Evolutionary conservation across 2,888 invertebrate species (phyloP), one percentile per base, ranked within the genome.

Genomic region (Philhelius pedissequus): DNA sequence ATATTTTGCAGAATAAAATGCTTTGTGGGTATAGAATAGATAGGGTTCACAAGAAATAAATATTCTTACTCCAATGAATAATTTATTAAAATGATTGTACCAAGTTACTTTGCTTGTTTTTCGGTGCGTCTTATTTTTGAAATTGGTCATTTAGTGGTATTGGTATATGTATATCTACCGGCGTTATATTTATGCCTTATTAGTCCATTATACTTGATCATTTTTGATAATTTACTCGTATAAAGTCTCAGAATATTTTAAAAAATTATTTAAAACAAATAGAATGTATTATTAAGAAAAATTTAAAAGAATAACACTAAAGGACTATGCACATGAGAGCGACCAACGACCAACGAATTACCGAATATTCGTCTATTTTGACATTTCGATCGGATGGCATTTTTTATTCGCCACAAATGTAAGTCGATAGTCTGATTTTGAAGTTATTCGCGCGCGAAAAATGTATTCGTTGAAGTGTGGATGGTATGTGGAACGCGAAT

Each of bases 1-100:
- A 62, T 80, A 62, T 60, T 48, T 58, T 70, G 48, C 15, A 27
- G 18, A 50, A 58, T 18, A 35, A 25, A 40, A 32, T 11, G 15
- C n/a, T 32, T 11, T 32, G 30, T 20, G 5, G 54, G 35, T 20
- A 35, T 35, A 32, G 25, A 27, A 9, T 9, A 30, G 15, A 30
- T 64, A 9, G 64, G 64, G 30, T 48, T 48, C 48, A 32, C 27
- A 15, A 60, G 11, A 68, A 52, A 74, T 45, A 68, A 73, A 68
- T 68, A 60, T 68, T 32, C 66, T 70, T 50, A 77, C 70, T 69
- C 48, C n/a, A 58, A 75, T 81, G 80, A 71, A 71, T 81, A 66
- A 81, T 76, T 81, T 71, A 81, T 81, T 76, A 76, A 70, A 81
- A 76, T 76, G 64, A 76, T 81, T 81, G 76, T 68, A 69, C 68